Conservation (phyloP, 92 coral and sea anemone species). For the Heliopora coerulea region DNA sequence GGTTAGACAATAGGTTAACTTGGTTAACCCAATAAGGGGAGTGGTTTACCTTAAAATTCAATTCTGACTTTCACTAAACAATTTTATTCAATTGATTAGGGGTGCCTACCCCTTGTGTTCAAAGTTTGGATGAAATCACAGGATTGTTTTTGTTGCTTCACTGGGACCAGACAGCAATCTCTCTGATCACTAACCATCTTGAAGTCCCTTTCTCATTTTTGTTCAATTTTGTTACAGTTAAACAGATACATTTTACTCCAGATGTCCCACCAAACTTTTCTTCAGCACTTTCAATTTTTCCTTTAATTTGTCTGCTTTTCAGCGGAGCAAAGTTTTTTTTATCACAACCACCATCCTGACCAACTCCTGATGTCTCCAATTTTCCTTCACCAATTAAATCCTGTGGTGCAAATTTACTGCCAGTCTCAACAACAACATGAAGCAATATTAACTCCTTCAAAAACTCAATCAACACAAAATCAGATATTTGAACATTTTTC, state of each 20-base stretch:
- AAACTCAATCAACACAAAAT: conserved; percentile 51
- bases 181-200: conserved; percentile 63
- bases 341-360: conserved; percentile 43
- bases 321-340: conserved; percentile 31
- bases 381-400: conserved; percentile 65
- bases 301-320: conserved; percentile 32
- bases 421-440: conserved; percentile 60
- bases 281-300: conserved; percentile 43
- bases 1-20: too few relatives aligned
- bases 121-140: too few relatives aligned
- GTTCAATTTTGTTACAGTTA: conserved; percentile 51
- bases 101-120: too few relatives aligned
- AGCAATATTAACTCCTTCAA: conserved; percentile 35
- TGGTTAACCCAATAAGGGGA: too few relatives aligned
- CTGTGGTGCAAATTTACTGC: conserved; percentile 58
- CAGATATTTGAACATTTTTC: conserved; percentile 43
- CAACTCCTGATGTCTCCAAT: conserved; percentile 32
- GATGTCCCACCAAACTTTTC: conserved; percentile 14
- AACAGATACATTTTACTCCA: conserved; percentile 50
- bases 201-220: conserved; percentile 38
- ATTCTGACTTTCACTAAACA: too few relatives aligned
- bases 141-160: too few relatives aligned
- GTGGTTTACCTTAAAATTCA: too few relatives aligned
- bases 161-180: conserved; percentile 67
- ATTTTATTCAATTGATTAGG: too few relatives aligned